Percentiles rank a stretch among this genome's conserved stretches.
Conservation (phyloP, 2,888 invertebrate genomes). For the Brenthis hecate region DNA sequence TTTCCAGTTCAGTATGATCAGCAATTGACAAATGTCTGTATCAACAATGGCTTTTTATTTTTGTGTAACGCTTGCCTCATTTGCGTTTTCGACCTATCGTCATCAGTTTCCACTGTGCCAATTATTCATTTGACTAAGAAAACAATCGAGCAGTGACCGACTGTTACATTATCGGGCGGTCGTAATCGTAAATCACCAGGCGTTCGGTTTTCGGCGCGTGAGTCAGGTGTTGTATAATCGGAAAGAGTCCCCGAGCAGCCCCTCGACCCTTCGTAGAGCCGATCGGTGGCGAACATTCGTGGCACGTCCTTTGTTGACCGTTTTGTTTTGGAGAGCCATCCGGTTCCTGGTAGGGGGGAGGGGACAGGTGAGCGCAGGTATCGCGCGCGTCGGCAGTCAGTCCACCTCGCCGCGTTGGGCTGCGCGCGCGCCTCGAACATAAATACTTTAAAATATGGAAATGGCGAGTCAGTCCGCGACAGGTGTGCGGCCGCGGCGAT, state of each 20-base stretch:
- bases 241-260: conserved; percentile 50
- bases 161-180: conserved; percentile 42
- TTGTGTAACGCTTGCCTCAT: conserved; percentile 54
- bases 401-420: conserved; percentile 69
- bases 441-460: conserved; percentile 70
- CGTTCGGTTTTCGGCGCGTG: conserved; percentile 57
- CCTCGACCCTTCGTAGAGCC: conserved; percentile 58
- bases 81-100: conserved; percentile 52
- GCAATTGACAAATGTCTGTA: conserved; percentile 58
- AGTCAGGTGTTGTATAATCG: conserved; percentile 72
- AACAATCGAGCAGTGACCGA: conserved; percentile 47
- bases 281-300: conserved; percentile 76
- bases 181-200: conserved; percentile 45
- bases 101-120: conserved; percentile 49
- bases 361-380: conserved; percentile 81
- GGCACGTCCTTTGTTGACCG: conserved; percentile 81
- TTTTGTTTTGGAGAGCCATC: conserved; percentile 82
- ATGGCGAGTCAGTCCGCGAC: conserved; percentile 79
- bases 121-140: conserved; percentile 48
- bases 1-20: conserved; percentile 62
- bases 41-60: conserved; percentile 61
- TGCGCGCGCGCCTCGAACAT: conserved; percentile 75
- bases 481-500: conserved; percentile 77
- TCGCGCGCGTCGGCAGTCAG: conserved; percentile 73
- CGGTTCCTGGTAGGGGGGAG: conserved; percentile 79